Conservation (phyloP, 1,140 invertebrate species). For the Lepidurus couesii region DNA sequence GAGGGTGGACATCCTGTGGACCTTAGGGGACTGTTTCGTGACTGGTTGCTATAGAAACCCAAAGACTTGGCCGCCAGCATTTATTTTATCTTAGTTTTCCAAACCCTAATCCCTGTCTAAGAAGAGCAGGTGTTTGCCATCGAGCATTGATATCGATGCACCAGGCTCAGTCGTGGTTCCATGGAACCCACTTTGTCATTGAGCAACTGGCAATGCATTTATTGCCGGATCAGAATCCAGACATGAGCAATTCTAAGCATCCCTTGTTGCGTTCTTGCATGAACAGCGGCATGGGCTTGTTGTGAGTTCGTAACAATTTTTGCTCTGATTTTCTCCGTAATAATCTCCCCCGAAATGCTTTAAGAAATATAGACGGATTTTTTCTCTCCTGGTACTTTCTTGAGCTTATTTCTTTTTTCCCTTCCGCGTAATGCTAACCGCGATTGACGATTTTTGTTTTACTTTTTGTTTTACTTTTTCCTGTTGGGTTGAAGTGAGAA, state of each 20-base stretch:
- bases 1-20: background rate
- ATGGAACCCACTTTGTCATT: background rate
- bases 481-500: too few relatives aligned
- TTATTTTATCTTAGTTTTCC: background rate
- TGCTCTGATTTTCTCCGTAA: background rate
- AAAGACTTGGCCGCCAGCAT: background rate
- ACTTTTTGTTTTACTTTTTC: too few relatives aligned
- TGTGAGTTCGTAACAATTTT: too few relatives aligned
- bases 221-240: too few relatives aligned
- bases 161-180: background rate
- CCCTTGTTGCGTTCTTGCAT: too few relatives aligned
- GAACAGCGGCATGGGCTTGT: too few relatives aligned
- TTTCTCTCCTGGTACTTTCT: background rate
- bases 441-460: background rate
- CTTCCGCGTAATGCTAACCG: background rate
- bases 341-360: background rate
- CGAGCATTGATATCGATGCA: background rate
- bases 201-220: background rate
- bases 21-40: background rate
- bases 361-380: background rate
- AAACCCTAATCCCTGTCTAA: background rate
- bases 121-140: background rate
- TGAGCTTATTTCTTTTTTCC: background rate
- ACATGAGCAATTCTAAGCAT: too few relatives aligned
- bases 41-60: slow-evolving; percentile 2